Base-by-base conservation (phyloP, 2,888 invertebrate species). In the Melangyna quadrimaculata region DNA sequence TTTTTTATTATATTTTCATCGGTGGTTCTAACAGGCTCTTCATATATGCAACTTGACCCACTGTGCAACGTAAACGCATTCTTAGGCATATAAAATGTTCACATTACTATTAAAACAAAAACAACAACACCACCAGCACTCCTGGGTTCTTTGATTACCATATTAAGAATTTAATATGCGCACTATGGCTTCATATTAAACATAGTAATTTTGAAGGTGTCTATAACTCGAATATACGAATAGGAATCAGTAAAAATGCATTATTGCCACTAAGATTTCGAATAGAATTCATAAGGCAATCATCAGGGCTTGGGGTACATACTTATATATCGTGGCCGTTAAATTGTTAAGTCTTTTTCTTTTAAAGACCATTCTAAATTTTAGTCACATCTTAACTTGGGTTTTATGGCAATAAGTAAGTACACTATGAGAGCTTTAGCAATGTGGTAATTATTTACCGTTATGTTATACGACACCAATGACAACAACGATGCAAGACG, bases 351-450 rank as follows among this genome's bases (percentile, higher is more conserved):
- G 35, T 35, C 17, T 17, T 17, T 17, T 43, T 10, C 1, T 61
- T 12, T 17, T 10, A 17, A 45, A 37, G n/a, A 19, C 32, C n/a
- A 35, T 48, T n/a, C 32, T 24, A 35, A 61, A 84, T 84, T 84
- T 80, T 72, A 84, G 84, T 84, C 84, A 84, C 84, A 84, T 84
- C 84, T 80, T 53, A 65, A 29, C 7, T 35, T 48, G 48, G 61
- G 35, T 57, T 69, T 73, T 78, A 74, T 61, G 55, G 55, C 61
- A 73, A 59, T 78, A 72, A 37, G 35, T 19, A 48, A 1, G 4
- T 51, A n/a, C 24, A 37, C 37, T 24, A 10, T 69, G 4, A 24
- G n/a, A 55, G 35, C 51, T 48, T 24, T 70, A 12, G 43, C 48
- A 63, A 65, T 70, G 57, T 51, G 40, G 69, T 80, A 65, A 55